Evolutionary conservation across 2,113 vertebrate genomes (phyloP), one percentile per base, ranked within the genome.

Genomic region (Elephas maximus): DNA sequence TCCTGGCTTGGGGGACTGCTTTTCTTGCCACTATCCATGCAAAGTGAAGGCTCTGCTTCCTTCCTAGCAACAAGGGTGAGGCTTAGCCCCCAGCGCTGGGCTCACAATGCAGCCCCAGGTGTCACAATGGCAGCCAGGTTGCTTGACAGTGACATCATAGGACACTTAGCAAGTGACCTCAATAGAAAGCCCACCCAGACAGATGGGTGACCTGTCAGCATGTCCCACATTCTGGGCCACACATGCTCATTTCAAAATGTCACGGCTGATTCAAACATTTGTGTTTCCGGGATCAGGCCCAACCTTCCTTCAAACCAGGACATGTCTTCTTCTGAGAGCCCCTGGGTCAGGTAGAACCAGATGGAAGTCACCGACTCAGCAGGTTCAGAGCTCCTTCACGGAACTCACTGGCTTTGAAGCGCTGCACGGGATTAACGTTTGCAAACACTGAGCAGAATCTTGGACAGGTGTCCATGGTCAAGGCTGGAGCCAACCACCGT

Each of bases 381-480:
- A 28, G 26, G 45, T 6, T 60, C 37, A 21, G 57, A 44, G 30
- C 8, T 57, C 7, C 4, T 71, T 33, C 21, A 28, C 1, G 8
- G 57, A 44, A 37, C 6, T 23, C 28, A 2, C 0, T 2, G 6
- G 67, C 76, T 65, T 11, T 8, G 10, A 14, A 28, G 51, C 5
- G 12, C 33, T 2, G 12, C 1, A 18, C 17, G 8, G 17, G 11
- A 18, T 5, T 6, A 10, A 37, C 26, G 17, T 28, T 17, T 51
- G 21, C 21, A 57, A 80, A 74, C 18, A 23, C 4, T 9, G 37
- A n/a, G 30, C 17, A 10, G 28, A 14, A 5, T 48, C 67, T 30
- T 15, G 26, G 33, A 9, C 0, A 0, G 15, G 57, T 0, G 0
- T 45, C 67, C n/a, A 12, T 0, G 1, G 8, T 30, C 41, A 41